Conservation (phyloP, 2,113 vertebrate genomes). For the Ammodytes marinus region DNA sequence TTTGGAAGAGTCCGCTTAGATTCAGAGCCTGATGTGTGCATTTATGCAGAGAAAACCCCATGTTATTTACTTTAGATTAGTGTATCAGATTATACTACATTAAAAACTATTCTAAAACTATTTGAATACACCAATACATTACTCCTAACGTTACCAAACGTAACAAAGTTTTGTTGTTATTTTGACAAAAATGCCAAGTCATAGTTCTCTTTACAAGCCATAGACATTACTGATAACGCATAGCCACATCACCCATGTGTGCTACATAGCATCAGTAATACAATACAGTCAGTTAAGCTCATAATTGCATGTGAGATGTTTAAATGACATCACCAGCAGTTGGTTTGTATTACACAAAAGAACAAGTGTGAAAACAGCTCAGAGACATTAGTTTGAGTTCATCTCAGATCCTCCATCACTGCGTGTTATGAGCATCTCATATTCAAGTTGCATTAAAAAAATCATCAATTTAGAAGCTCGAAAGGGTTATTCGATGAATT, state of each 20-base stretch:
- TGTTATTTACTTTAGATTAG: not conserved
- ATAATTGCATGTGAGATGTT: not conserved
- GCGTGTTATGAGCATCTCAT: not conserved
- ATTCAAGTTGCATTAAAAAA: not conserved
- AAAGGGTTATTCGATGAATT: not conserved
- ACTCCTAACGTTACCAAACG: not conserved
- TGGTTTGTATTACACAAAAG: not conserved
- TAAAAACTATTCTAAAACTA: not conserved
- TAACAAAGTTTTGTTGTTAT: not conserved
- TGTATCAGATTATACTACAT: not conserved
- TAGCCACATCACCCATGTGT: not conserved
- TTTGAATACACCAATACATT: not conserved
- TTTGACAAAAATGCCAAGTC: not conserved
- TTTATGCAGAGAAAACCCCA: not conserved
- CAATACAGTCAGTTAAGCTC: not conserved
- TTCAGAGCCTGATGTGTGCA: not conserved
- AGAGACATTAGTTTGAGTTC: not conserved
- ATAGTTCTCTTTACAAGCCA: too few species aligned
- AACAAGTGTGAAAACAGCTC: not conserved
- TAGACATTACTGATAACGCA: not conserved
- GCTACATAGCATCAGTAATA: not conserved
- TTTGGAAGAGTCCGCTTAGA: slow-evolving; percentile 1
- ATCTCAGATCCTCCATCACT: not conserved
- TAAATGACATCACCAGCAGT: not conserved
- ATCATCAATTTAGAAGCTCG: not conserved